phyloP scores from a whole-genome alignment of 2,113 vertebrate genomes.

The Chamaetylas fuelleborni region DNA sequence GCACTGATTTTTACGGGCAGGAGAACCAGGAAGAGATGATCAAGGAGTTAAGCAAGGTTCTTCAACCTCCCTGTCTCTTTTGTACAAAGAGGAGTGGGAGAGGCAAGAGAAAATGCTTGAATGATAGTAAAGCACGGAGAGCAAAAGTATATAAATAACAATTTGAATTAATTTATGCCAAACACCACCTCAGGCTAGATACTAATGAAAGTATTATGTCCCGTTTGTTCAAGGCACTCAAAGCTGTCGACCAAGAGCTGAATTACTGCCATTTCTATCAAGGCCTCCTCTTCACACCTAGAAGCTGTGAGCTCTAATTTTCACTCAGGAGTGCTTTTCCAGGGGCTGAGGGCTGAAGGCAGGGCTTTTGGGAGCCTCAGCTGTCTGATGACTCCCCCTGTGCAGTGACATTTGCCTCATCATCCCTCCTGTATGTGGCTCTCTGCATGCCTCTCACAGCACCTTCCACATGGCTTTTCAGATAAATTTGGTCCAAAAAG shows the following conservation, averaged over 20 bases:
- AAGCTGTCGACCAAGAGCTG: neutral
- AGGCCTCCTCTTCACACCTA: neutral
- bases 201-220: neutral
- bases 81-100: neutral
- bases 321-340: neutral
- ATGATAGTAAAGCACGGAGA: neutral
- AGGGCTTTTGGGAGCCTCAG: neutral
- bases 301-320: neutral
- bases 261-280: neutral
- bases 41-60: neutral
- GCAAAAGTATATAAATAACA: neutral
- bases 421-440: neutral
- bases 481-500: neutral
- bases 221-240: neutral
- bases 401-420: neutral
- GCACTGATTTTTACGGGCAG: neutral
- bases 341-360: neutral
- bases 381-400: neutral
- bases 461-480: neutral
- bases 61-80: neutral
- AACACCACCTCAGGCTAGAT: neutral
- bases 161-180: neutral
- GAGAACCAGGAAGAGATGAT: neutral
- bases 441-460: neutral
- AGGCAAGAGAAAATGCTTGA: neutral